Percentiles rank a stretch among this genome's conserved stretches.
Conservation (phyloP, 2,113 vertebrate species). For the Cairina moschata region DNA sequence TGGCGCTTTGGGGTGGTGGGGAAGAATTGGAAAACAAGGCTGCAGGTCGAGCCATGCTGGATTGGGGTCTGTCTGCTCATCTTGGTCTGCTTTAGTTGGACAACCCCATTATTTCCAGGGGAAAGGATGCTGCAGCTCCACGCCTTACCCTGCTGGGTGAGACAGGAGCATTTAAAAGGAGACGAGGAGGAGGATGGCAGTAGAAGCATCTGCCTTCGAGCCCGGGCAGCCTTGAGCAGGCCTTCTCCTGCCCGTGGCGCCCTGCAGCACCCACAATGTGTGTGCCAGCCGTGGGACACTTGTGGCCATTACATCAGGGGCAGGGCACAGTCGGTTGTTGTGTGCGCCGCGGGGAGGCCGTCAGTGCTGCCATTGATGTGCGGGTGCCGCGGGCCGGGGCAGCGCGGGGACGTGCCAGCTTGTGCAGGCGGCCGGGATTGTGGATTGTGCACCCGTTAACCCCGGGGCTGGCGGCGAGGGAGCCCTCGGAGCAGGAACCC, state of each 20-base stretch:
- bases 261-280: neutral
- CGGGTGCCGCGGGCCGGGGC: constrained; percentile 54
- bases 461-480: neutral
- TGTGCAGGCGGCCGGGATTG: constrained; percentile 70
- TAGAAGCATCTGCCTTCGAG: neutral
- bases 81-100: neutral
- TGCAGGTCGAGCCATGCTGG: neutral
- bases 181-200: neutral
- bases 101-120: neutral
- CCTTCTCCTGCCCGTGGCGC: neutral
- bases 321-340: constrained; percentile 76
- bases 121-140: neutral
- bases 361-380: constrained; percentile 78
- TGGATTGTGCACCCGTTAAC: constrained; percentile 42
- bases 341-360: neutral
- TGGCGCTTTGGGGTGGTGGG: neutral
- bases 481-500: neutral
- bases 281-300: constrained; percentile 75
- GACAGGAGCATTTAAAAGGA: neutral
- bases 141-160: rapidly evolving
- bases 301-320: constrained; percentile 77
- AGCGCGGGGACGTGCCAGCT: constrained; percentile 68
- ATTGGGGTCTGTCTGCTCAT: neutral
- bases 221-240: neutral
- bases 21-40: neutral